phyloP scores from a whole-genome alignment of 2,113 vertebrate genomes.

The Galemys pyrenaicus region DNA sequence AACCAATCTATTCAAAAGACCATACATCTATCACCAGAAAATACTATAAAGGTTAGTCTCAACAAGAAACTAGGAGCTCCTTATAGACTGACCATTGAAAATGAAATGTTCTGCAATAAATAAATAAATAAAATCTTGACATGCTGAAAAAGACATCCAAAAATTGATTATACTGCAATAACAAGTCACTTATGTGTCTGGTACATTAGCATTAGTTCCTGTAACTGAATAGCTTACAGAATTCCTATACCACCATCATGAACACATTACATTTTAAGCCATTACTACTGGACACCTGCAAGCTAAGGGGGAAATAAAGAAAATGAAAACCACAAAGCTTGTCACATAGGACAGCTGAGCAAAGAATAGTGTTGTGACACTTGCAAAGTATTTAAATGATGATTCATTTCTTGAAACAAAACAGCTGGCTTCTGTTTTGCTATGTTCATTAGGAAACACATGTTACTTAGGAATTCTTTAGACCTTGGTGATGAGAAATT shows the following conservation, averaged over 20 bases:
- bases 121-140: slow-evolving; percentile 34
- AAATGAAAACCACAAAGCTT: slow-evolving; percentile 66
- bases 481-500: slow-evolving; percentile 67
- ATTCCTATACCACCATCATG: neutral
- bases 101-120: slow-evolving; percentile 54
- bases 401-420: slow-evolving; percentile 79
- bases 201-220: neutral
- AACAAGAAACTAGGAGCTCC: neutral
- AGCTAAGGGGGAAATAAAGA: neutral
- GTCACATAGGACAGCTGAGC: slow-evolving; percentile 78
- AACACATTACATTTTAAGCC: slow-evolving; percentile 37
- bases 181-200: neutral
- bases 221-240: neutral
- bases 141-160: slow-evolving; percentile 52
- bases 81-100: slow-evolving; percentile 18
- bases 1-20: slow-evolving; percentile 57
- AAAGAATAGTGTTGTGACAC: slow-evolving; percentile 61
- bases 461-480: slow-evolving; percentile 73
- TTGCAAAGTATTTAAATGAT: slow-evolving; percentile 73
- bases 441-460: slow-evolving; percentile 79
- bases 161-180: slow-evolving; percentile 16
- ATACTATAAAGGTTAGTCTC: neutral
- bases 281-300: slow-evolving; percentile 18
- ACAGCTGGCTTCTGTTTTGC: slow-evolving; percentile 77
- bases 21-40: neutral